A percentile compares a stretch with the other conserved stretches of the same genome.
These are phyloP conservation scores for Leucoraja ocellata DNA, from an alignment of 2,797 vertebrate genomes.

Conservation along the genomic window DNA sequence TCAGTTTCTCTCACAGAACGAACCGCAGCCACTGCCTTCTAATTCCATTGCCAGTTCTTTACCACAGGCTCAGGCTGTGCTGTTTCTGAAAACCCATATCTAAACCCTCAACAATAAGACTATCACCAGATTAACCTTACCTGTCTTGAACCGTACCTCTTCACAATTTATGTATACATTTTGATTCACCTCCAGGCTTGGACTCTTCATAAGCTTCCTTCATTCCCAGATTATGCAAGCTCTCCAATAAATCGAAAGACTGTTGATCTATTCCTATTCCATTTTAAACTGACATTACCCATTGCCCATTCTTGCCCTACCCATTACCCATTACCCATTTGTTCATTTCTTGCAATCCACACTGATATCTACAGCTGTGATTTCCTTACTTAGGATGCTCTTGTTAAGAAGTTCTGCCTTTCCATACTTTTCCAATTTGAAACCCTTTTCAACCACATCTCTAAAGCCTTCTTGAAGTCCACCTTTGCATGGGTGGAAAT, in stretches of 20 bases:
- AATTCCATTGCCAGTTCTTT: neutral
- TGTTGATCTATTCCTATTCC: neutral
- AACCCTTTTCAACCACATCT: neutral
- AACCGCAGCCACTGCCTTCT: neutral
- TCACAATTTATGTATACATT: no score
- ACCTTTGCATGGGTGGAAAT: neutral
- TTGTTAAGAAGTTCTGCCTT: neutral
- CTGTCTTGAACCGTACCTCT: neutral
- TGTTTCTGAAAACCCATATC: neutral
- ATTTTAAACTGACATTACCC: neutral
- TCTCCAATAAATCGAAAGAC: neutral
- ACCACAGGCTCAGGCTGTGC: neutral
- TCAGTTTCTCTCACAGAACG: neutral
- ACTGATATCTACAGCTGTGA: neutral
- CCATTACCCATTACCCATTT: no score
- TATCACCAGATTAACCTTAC: neutral
- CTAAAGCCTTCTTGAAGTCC: neutral
- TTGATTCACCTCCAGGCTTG: neutral
- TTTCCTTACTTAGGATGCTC: neutral
- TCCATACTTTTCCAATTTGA: neutral
- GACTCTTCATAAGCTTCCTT: neutral
- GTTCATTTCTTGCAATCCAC: no score
- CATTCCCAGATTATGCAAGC: neutral
- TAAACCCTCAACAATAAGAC: neutral
- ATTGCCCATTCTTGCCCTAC: neutral